Evolutionary conservation across 2,113 vertebrate species (phyloP), one percentile per base, ranked within the genome.

Genomic region (Prunella himalayana): DNA sequence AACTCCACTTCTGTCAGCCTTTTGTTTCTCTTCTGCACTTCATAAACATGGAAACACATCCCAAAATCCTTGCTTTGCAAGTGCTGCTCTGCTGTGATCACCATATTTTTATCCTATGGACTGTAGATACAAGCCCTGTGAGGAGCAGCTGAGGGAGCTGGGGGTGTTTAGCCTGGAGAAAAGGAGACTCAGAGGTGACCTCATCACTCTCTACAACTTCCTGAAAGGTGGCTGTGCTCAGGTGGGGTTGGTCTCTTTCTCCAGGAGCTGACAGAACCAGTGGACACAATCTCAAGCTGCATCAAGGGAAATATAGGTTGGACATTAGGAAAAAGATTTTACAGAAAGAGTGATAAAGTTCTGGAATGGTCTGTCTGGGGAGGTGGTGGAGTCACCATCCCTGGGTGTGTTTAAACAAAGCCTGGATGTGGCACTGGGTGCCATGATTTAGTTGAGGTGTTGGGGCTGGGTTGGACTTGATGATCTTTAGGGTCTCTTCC

Each of bases 321-420:
- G n/a, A 25, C 35, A 59, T 35, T 11, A 35, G 56, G 56, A 59
- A 6, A 35, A 25, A 11, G n/a, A 35, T 35, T 24, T 59, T 1
- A n/a, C 0, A 1, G 4, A 35, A 59, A 35, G n/a, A 1, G 22
- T 16, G n/a, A 17, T 24, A 16, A 59, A 24, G 22, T 25, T 16
- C 22, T 59, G 56, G n/a, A 35, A 59, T 24, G 21, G 1, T 19
- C 49, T n/a, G 13, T 21, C 54, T 2, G 4, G 54, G 13, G 21
- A 57, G 13, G 21, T 57, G 54, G 54, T 59, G n/a, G 15, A 8
- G 22, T 35, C n/a, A 4, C 56, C 56, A 35, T 35, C 22, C 56
- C 56, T 35, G 56, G n/a, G 0, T 24, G 56, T 59, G n/a, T 59
- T 59, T 59, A 59, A 21, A 24, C 12, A 59, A 35, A 59, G 22